phyloP scores from a whole-genome alignment of 2,797 vertebrate species.

The Pogonophryne albipinna region DNA sequence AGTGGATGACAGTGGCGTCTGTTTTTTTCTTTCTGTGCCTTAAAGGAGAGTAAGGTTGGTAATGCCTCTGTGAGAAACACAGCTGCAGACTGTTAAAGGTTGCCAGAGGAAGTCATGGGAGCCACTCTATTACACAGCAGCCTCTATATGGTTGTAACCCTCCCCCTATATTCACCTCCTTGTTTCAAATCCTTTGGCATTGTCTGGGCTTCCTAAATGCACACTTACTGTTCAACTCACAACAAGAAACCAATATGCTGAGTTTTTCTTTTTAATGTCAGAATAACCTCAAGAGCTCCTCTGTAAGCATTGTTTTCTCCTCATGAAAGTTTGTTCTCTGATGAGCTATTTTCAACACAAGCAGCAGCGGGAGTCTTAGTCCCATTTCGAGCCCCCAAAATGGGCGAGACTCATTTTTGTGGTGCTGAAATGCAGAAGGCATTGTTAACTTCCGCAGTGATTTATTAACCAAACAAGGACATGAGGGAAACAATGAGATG shows the following conservation, averaged over 20 bases:
- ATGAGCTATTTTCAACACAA: conserved; percentile 56
- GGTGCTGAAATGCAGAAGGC: conserved; percentile 51
- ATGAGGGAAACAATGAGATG: conserved; percentile 33
- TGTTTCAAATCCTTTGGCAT: conserved; percentile 26
- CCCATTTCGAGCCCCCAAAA: conserved; percentile 52
- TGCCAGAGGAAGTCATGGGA: conserved; percentile 78
- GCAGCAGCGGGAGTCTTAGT: conserved; percentile 42
- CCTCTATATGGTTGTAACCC: conserved; percentile 58
- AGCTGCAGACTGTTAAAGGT: conserved; percentile 79
- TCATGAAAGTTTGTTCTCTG: conserved; percentile 30
- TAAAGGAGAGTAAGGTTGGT: conserved; percentile 76
- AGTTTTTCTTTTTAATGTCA: conserved; percentile 26
- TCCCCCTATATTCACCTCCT: conserved; percentile 52
- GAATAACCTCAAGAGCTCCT: conserved; percentile 9
- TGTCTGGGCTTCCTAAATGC: conserved; percentile 31
- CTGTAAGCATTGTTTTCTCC: conserved; percentile 35
- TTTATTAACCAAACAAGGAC: conserved; percentile 73
- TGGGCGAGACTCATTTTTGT: conserved; percentile 64
- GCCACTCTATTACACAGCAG: conserved; percentile 72
- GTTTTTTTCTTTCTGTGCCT: conserved; percentile 71
- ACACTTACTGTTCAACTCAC: conserved; percentile 25
- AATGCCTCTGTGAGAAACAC: conserved; percentile 77
- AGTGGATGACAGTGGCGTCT: conserved; percentile 60
- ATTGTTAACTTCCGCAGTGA: conserved; percentile 65
- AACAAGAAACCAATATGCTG: conserved; percentile 13